Conservation (phyloP, 2,888 invertebrate genomes). For the Laspeyria flexula region DNA sequence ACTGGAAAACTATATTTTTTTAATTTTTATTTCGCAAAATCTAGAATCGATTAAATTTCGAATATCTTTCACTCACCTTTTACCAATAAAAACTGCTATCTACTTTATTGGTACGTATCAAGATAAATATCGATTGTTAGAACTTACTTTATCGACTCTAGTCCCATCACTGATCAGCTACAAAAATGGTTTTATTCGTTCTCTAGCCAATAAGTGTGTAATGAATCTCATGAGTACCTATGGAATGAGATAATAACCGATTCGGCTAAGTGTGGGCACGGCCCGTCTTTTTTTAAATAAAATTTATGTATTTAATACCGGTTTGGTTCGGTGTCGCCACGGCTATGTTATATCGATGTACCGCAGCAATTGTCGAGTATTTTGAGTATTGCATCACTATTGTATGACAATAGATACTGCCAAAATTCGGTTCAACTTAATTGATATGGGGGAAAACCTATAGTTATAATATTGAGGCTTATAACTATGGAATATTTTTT, state of each 20-base stretch:
- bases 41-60: no score
- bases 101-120: no score
- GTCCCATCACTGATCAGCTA: slow-evolving; percentile 59
- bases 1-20: no score
- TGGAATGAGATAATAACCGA: slow-evolving; percentile 77
- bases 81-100: no score
- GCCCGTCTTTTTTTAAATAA: slow-evolving; percentile 63
- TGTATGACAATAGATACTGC: slow-evolving; percentile 36
- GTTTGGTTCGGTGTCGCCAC: slow-evolving; percentile 75
- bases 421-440: slow-evolving; percentile 24
- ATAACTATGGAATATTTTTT: no score
- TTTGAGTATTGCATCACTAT: slow-evolving; percentile 43
- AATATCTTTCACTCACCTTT: no score
- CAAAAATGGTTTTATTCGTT: slow-evolving; percentile 80
- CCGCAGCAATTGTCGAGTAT: slow-evolving; percentile 44
- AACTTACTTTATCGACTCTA: slow-evolving; percentile 15
- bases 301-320: slow-evolving; percentile 78
- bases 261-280: slow-evolving; percentile 77
- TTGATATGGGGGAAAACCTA: no score
- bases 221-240: slow-evolving; percentile 81
- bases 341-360: slow-evolving; percentile 50
- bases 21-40: no score
- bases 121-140: neutral
- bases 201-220: slow-evolving; percentile 81
- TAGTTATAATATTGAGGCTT: no score